These are phyloP conservation scores for Fistularia commersonii DNA, from an alignment of 2,797 vertebrate species.

Conservation along the genomic window DNA sequence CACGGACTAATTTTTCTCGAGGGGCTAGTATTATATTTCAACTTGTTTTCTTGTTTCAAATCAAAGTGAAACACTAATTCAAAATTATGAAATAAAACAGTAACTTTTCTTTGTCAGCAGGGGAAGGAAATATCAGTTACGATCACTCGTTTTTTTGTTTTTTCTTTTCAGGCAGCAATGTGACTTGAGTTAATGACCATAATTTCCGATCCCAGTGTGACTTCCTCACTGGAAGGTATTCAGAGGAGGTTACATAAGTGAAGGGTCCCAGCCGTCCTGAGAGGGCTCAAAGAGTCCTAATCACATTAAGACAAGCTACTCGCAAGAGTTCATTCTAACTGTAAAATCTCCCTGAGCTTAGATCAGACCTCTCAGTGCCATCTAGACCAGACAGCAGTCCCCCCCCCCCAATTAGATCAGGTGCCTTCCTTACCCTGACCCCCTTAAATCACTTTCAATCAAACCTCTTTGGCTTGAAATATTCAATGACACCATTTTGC, in stretches of 20 bases:
- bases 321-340: slow-evolving; percentile 37
- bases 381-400: slow-evolving; percentile 42
- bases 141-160: too few relatives aligned
- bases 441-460: slow-evolving; percentile 39
- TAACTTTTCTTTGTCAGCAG: too few relatives aligned
- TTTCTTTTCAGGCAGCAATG: too few relatives aligned
- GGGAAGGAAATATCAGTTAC: too few relatives aligned
- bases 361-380: slow-evolving; percentile 38
- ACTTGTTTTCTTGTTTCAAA: too few relatives aligned
- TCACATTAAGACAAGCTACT: slow-evolving; percentile 66
- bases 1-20: too few relatives aligned
- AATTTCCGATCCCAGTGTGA: neutral
- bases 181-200: too few relatives aligned
- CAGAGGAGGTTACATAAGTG: slow-evolving; percentile 25
- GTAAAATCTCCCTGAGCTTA: slow-evolving; percentile 53
- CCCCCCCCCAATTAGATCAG: slow-evolving; percentile 37
- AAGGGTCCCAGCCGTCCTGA: slow-evolving; percentile 10
- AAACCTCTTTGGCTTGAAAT: slow-evolving; percentile 22
- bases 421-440: slow-evolving; percentile 52
- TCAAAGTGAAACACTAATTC: too few relatives aligned
- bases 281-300: slow-evolving; percentile 50
- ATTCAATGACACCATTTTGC: slow-evolving; percentile 30
- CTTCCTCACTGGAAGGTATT: slow-evolving; percentile 8
- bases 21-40: too few relatives aligned
- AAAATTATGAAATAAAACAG: too few relatives aligned